phyloP scores from a whole-genome alignment of 2,113 vertebrate genomes.

The Ammodytes marinus region DNA sequence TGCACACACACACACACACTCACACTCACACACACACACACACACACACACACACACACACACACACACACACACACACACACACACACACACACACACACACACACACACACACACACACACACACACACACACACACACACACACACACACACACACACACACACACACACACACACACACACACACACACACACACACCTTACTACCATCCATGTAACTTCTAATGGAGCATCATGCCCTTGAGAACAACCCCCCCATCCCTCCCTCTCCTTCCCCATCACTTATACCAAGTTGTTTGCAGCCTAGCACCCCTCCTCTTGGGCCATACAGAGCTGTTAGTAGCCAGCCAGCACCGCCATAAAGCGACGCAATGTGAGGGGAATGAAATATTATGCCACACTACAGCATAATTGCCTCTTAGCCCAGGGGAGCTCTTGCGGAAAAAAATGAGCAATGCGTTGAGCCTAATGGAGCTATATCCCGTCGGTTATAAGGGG shows the following conservation, averaged over 20 bases:
- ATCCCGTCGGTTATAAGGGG: conserved; percentile 29
- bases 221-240: conserved; percentile 64
- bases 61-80: too few relatives aligned
- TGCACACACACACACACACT: not conserved
- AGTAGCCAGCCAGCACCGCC: conserved; percentile 65
- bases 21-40: too few relatives aligned
- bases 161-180: too few relatives aligned
- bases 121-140: too few relatives aligned
- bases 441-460: conserved; percentile 85
- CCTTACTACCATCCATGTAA: too few relatives aligned
- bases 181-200: too few relatives aligned
- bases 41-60: too few relatives aligned
- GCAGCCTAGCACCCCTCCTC: conserved; percentile 72
- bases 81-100: too few relatives aligned
- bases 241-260: conserved; percentile 64
- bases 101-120: too few relatives aligned
- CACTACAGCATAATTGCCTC: conserved; percentile 86
- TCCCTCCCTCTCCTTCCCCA: conserved; percentile 25
- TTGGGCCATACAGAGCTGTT: conserved; percentile 78
- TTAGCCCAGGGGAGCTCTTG: conserved; percentile 85
- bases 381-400: conserved; percentile 86
- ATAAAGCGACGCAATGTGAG: conserved; percentile 75
- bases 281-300: conserved; percentile 68
- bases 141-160: too few relatives aligned
- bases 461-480: conserved; percentile 81